These are phyloP conservation scores for Hiodon tergisus DNA, from an alignment of 2,113 vertebrate species.

Conservation along the genomic window DNA sequence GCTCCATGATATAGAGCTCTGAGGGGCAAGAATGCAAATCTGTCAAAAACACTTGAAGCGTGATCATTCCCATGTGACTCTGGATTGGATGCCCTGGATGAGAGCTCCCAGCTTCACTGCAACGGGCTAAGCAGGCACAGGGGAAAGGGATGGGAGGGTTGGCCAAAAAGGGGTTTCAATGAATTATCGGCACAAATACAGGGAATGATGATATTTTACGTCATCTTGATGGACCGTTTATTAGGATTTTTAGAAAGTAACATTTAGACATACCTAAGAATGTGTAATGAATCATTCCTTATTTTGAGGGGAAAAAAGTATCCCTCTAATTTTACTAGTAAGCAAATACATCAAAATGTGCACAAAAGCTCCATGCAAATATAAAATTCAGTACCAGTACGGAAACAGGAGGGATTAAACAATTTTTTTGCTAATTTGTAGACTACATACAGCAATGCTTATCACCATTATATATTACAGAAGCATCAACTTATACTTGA, in stretches of 20 bases:
- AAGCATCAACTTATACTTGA: not conserved
- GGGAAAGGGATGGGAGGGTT: not conserved
- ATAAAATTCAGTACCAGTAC: conserved; percentile 5
- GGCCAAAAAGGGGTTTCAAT: too few species aligned
- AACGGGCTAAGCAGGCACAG: not conserved
- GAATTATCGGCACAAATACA: too few species aligned
- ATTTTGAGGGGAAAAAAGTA: not conserved
- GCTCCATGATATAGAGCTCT: too few species aligned
- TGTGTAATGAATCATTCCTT: conserved; percentile 6
- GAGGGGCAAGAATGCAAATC: too few species aligned
- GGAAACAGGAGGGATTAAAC: not conserved
- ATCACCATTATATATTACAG: not conserved
- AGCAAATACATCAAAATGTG: conserved; percentile 7
- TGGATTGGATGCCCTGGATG: too few species aligned
- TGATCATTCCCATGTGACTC: too few species aligned
- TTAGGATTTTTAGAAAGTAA: conserved; percentile 7
- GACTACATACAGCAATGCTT: not conserved
- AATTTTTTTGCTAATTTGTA: not conserved
- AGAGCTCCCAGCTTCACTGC: not conserved
- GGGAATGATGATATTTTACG: not conserved
- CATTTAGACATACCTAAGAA: not conserved
- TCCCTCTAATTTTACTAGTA: not conserved
- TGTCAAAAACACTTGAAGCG: too few species aligned
- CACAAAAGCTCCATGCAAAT: conserved; percentile 15
- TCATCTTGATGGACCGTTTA: conserved; percentile 18